Base-by-base conservation (phyloP, 2,113 vertebrate species). In the Melanostigma gelatinosum region DNA sequence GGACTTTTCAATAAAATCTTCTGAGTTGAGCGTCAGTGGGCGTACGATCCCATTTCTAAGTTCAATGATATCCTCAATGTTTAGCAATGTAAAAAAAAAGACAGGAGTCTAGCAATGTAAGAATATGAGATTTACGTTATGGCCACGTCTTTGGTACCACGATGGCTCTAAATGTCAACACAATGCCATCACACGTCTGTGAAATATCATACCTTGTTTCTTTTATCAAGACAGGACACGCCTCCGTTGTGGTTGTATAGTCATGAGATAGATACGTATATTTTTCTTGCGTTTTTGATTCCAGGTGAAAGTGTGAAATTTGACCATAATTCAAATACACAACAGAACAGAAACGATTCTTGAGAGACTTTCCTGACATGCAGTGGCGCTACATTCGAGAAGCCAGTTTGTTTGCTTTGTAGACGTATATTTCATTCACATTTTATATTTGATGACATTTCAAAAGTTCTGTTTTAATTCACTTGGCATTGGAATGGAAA, bases 401-500 rank as follows among this genome's bases (percentile, higher is more conserved):
- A 44, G 72, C 42, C 20, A 4, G 32, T 69, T 40, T 63, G 55
- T 77, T 78, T 77, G 40, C 73, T 83, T 77, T 66, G 24, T 1
- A 27, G 29, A n/a, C 69, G 55, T 4, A 52, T 61, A 67, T 61
- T 79, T 60, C 74, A 55, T 69, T 72, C 66, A 61, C 13, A n/a
- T 83, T 80, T 77, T 60, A 24, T 44, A 68, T 77, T 75, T 75
- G 24, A 77, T 75, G 70, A 77, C 50, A 65, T 73, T 76, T 81
- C 62, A 66, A 70, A 58, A 42, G 22, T 70, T 82, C 16, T 34
- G n/a, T 55, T 54, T 36, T 62, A 82, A 84, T 74, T 80, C 66
- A 71, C 36, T 69, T 66, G 61, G 72, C 76, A 36, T 78, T 75
- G 75, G 58, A 16, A 70, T 82, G 52, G 75, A 85, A 85, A 85